These are phyloP conservation scores for Invenusta paracnida DNA, from an alignment of 2,888 invertebrate genomes.

Conservation along the genomic window DNA sequence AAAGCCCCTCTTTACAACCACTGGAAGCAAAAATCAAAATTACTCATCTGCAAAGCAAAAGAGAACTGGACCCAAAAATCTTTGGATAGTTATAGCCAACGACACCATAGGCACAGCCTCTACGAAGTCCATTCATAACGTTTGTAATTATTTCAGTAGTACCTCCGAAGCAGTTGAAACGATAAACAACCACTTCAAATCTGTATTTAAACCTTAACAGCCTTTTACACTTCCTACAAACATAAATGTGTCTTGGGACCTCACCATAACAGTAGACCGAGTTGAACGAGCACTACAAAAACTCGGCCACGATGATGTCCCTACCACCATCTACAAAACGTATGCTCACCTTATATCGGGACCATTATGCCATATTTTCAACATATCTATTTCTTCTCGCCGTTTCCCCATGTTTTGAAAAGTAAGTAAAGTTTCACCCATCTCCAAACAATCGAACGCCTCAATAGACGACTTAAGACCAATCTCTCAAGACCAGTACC, in stretches of 20 bases:
- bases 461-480: not conserved
- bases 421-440: not conserved
- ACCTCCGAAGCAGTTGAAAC: too few relatives aligned
- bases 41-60: not conserved
- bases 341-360: not conserved
- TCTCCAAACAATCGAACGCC: not conserved
- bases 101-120: too few relatives aligned
- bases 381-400: not conserved
- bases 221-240: too few relatives aligned
- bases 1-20: not conserved
- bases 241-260: too few relatives aligned
- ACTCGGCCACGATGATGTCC: not conserved
- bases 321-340: not conserved
- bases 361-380: not conserved
- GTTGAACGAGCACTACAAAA: not conserved
- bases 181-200: too few relatives aligned
- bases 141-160: too few relatives aligned
- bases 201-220: too few relatives aligned
- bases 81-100: not conserved
- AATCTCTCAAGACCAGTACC: too few relatives aligned
- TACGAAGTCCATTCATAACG: too few relatives aligned
- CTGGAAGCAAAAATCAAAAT: not conserved
- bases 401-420: not conserved
- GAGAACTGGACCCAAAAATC: not conserved
- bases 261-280: not conserved